Conservation (phyloP, 2,888 invertebrate genomes). For the Uropetala carovei region DNA sequence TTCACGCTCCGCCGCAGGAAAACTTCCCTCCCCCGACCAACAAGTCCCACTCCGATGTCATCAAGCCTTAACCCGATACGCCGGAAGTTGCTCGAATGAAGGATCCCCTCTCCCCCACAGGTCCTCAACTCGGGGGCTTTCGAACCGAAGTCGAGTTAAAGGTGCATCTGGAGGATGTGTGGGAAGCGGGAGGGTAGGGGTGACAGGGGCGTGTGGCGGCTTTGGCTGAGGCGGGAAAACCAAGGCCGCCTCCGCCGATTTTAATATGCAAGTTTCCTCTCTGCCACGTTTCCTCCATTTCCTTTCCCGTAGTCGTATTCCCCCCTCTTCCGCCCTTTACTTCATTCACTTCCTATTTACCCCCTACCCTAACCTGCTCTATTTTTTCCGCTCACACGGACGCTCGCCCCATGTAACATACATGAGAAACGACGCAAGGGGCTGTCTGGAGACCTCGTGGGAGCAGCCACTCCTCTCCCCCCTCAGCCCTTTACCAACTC, state of each 20-base stretch:
- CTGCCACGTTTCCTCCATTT: not conserved
- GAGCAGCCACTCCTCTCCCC: slow-evolving; percentile 27
- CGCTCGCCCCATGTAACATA: slow-evolving; percentile 40
- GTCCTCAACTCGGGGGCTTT: slow-evolving; percentile 27
- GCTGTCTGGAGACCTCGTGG: not conserved
- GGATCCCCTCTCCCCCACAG: slow-evolving; percentile 4
- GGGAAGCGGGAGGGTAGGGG: not conserved
- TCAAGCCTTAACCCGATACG: slow-evolving; percentile 32
- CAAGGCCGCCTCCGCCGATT: not conserved
- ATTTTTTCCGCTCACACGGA: not conserved
- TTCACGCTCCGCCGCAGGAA: not conserved
- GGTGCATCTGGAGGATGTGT: slow-evolving; percentile 32
- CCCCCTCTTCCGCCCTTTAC: not conserved
- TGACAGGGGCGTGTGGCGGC: not conserved
- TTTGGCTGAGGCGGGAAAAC: not conserved
- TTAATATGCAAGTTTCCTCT: slow-evolving; percentile 36
- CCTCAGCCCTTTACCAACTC: not conserved
- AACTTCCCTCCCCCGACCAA: not conserved
- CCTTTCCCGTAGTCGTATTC: not conserved
- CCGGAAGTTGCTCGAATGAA: slow-evolving; percentile 52
- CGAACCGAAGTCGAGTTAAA: slow-evolving; percentile 22
- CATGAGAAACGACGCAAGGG: slow-evolving; percentile 14
- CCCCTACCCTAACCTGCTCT: not conserved
- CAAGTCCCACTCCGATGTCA: slow-evolving; percentile 28
- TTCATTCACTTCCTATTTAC: not conserved